Evolutionary conservation across 2,113 vertebrate species (phyloP).

Genomic region (Neolamprologus caudopunctatus): DNA sequence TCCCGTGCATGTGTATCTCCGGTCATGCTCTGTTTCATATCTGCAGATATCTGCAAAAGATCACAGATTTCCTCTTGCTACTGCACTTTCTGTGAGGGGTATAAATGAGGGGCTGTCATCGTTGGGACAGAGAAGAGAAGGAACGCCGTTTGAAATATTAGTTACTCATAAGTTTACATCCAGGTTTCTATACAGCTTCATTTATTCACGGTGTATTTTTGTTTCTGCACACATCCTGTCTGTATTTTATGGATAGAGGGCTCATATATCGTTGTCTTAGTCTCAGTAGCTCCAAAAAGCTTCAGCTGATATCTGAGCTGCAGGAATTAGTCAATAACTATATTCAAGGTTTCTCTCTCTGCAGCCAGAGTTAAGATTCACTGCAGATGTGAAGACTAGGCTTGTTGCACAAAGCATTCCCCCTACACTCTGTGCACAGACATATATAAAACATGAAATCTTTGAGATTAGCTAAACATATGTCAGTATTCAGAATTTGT

Average conservation of each 20-base stretch:
- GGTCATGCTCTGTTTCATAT: not conserved
- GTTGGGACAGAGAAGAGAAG: not conserved
- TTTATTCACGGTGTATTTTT: not conserved
- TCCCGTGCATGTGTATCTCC: not conserved
- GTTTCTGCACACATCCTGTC: not conserved
- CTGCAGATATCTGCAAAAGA: not conserved
- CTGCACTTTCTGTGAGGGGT: not conserved
- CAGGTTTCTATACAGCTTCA: not conserved
- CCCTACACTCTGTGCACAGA: not conserved
- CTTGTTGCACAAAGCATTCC: not conserved
- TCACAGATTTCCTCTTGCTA: not conserved
- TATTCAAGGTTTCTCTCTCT: conserved; percentile 20
- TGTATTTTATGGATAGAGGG: not conserved
- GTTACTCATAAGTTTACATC: not conserved
- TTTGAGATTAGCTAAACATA: not conserved
- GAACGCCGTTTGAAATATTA: not conserved
- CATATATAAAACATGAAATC: not conserved
- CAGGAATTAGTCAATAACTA: not conserved
- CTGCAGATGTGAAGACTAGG: not conserved
- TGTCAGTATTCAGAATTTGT: not conserved
- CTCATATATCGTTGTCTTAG: not conserved
- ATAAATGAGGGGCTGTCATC: not conserved
- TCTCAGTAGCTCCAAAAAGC: not conserved
- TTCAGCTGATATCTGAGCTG: not conserved
- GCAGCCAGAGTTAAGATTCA: not conserved